phyloP scores from a whole-genome alignment of 1,140 invertebrate genomes.

The Lepeophtheirus salmonis region DNA sequence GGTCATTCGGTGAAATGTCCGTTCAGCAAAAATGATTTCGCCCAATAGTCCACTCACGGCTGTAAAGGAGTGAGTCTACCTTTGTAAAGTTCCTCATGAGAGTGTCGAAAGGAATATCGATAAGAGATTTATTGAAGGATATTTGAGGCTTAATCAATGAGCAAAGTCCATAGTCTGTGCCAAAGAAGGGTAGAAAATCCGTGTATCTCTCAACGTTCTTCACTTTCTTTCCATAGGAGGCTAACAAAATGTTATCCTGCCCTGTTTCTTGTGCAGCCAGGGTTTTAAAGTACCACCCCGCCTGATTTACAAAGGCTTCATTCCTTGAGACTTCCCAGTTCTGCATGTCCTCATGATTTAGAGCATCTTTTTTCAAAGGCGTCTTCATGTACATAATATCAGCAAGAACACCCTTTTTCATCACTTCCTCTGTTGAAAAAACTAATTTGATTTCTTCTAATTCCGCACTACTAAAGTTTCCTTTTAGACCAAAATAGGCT shows the following conservation, averaged over 20 bases:
- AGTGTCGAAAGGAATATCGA: constrained; percentile 4
- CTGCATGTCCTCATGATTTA: not conserved
- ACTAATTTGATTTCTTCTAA: not conserved
- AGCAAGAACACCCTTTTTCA: constrained; percentile 4
- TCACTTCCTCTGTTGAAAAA: constrained; percentile 3
- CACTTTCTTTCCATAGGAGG: constrained; percentile 6
- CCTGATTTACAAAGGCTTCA: constrained; percentile 1
- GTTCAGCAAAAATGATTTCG: too few relatives aligned
- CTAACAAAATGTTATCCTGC: constrained; percentile 5
- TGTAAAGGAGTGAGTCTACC: not conserved
- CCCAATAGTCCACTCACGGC: not conserved
- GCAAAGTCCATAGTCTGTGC: constrained; percentile 17
- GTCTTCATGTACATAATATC: constrained; percentile 15
- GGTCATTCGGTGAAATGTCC: too few relatives aligned
- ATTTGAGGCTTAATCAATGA: constrained; percentile 12
- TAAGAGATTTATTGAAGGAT: not conserved
- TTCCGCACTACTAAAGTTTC: not conserved
- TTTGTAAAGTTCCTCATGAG: constrained; percentile 8
- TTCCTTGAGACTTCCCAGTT: not conserved
- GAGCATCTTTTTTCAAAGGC: constrained; percentile 2
- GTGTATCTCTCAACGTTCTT: not conserved
- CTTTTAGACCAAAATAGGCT: constrained; percentile 8
- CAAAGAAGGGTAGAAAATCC: constrained; percentile 17
- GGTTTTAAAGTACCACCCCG: constrained; percentile 15
- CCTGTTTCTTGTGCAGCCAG: constrained; percentile 12